These are phyloP conservation scores for Hemibagrus guttatus DNA, from an alignment of 2,797 vertebrate species.

Conservation along the genomic window DNA sequence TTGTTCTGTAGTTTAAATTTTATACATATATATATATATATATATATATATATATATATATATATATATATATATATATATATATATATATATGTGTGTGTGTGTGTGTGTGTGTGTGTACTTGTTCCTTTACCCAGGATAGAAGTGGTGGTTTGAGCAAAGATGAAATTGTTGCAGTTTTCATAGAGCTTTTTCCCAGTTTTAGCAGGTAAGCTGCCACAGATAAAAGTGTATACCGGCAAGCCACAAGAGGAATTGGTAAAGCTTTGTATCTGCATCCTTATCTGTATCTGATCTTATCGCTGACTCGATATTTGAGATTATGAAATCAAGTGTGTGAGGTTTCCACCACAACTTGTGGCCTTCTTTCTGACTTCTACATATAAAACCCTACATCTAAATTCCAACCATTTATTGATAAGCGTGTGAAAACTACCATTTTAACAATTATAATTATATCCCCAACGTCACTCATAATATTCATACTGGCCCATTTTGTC, in stretches of 20 bases:
- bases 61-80: not conserved
- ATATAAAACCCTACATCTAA: not conserved
- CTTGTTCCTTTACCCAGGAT: conserved; percentile 58
- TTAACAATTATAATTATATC: not conserved
- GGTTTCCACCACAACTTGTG: conserved; percentile 24
- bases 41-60: too few relatives aligned
- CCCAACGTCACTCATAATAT: not conserved
- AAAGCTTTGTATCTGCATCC: not conserved
- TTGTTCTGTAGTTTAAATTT: not conserved
- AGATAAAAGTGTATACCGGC: not conserved
- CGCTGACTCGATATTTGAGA: conserved; percentile 19
- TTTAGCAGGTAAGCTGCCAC: conserved; percentile 66
- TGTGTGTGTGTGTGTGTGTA: too few relatives aligned
- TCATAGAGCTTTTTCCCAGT: conserved; percentile 70
- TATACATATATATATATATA: too few relatives aligned
- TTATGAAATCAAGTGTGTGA: conserved; percentile 37
- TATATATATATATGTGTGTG: too few relatives aligned
- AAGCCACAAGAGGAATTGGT: conserved; percentile 30
- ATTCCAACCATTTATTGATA: not conserved
- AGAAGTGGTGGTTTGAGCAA: conserved; percentile 62
- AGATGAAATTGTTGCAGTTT: conserved; percentile 65
- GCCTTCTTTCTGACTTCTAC: conserved; percentile 10
- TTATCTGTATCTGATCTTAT: not conserved
- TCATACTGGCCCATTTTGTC: not conserved
- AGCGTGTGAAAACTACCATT: not conserved